phyloP scores from a whole-genome alignment of 1,140 invertebrate genomes.

The Euglossa dilemma region DNA sequence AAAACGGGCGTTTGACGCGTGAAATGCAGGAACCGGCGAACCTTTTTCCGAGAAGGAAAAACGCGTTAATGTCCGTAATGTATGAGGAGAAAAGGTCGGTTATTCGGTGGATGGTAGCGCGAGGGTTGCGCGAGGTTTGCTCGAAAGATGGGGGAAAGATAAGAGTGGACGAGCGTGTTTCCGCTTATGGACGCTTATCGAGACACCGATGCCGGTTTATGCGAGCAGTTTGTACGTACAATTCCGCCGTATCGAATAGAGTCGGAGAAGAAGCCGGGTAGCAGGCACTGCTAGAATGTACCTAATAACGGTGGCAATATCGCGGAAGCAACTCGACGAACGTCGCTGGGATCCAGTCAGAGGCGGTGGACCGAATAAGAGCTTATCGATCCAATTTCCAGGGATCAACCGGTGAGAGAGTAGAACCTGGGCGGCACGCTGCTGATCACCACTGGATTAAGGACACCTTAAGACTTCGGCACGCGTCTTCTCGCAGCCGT shows the following conservation, averaged over 20 bases:
- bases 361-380: conserved; percentile 55
- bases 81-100: not conserved
- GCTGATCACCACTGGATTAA: conserved; percentile 67
- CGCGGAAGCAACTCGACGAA: conserved; percentile 4
- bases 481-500: conserved; percentile 54
- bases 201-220: conserved; percentile 6
- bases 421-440: conserved; percentile 37
- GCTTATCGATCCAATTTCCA: conserved; percentile 71
- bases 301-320: conserved; percentile 31
- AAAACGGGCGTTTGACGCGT: not conserved
- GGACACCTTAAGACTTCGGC: conserved; percentile 65
- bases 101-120: not conserved
- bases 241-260: not conserved
- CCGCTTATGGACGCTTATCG: conserved; percentile 1
- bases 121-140: too few species aligned
- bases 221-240: not conserved
- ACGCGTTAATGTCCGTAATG: not conserved
- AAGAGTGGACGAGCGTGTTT: not conserved
- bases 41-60: not conserved
- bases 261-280: too few species aligned
- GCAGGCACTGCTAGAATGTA: not conserved
- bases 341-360: conserved; percentile 5
- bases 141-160: not conserved
- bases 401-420: conserved; percentile 61
- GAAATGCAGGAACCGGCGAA: not conserved